A percentile compares a stretch with the other conserved stretches of the same genome.
Conservation (phyloP, 2,113 vertebrate genomes). For the Arvicanthis niloticus region DNA sequence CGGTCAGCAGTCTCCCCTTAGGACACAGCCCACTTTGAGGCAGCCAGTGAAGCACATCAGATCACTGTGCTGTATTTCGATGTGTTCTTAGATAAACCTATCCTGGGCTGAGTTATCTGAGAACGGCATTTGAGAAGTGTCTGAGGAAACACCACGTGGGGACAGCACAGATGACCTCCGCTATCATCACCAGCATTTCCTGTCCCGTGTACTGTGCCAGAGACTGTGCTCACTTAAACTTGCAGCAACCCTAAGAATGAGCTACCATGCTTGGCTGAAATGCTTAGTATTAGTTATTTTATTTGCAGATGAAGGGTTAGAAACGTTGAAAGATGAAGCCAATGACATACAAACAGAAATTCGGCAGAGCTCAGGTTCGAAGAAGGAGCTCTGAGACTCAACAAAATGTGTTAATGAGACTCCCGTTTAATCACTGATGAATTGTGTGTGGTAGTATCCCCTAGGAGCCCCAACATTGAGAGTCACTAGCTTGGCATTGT, state of each 20-base stretch:
- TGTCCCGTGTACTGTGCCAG: neutral
- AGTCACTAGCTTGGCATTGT: neutral
- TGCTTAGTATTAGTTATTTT: neutral
- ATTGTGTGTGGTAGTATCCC: neutral
- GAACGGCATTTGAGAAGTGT: neutral
- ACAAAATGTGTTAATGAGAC: slow-evolving; percentile 14
- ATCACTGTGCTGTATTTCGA: neutral
- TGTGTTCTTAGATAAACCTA: neutral
- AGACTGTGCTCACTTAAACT: slow-evolving; percentile 14
- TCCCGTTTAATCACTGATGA: neutral
- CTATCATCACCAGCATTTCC: neutral
- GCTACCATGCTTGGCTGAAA: neutral
- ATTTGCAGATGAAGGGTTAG: slow-evolving; percentile 9
- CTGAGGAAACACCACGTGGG: neutral
- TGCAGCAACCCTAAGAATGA: neutral
- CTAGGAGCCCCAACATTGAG: neutral
- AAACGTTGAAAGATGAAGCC: neutral
- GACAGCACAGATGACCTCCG: neutral
- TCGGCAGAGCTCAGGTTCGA: neutral
- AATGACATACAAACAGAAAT: neutral
- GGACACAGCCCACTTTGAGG: neutral
- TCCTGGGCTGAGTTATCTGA: neutral
- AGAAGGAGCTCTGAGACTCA: neutral
- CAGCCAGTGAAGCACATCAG: neutral
- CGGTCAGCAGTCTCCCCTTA: neutral